Evolutionary conservation across 1,140 invertebrate genomes (phyloP).

Genomic region (Drosophila gunungcola): DNA sequence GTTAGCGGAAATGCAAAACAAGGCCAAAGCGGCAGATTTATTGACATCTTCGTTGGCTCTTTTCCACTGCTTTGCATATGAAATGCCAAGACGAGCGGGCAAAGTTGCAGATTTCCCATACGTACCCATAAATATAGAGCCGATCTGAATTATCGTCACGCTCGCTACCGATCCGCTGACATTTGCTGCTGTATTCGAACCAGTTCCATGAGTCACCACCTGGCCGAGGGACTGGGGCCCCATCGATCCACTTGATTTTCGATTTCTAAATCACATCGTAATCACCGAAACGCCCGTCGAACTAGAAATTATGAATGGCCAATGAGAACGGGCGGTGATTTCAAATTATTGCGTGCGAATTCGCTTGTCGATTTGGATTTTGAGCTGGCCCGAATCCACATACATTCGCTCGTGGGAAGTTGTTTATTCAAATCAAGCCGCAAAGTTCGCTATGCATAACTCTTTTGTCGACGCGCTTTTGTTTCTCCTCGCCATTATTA

Average conservation of each 20-base stretch:
- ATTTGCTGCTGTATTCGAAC: conserved; percentile 16
- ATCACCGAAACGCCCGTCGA: conserved; percentile 43
- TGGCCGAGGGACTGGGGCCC: background rate
- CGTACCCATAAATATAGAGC: conserved; percentile 51
- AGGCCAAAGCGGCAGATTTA: conserved; percentile 80
- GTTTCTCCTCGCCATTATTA: conserved; percentile 52
- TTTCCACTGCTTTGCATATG: conserved; percentile 74
- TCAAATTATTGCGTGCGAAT: conserved; percentile 62
- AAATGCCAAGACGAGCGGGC: conserved; percentile 49
- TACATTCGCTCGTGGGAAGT: conserved; percentile 62
- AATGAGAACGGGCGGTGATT: conserved; percentile 29
- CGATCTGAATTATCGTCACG: conserved; percentile 75
- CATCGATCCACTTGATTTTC: conserved; percentile 37
- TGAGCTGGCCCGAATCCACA: conserved; percentile 8
- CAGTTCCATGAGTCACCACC: conserved; percentile 53
- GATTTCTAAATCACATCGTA: conserved; percentile 62
- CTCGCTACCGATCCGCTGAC: conserved; percentile 33
- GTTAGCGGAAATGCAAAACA: conserved; percentile 82
- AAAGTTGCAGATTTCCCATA: conserved; percentile 51
- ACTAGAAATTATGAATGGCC: conserved; percentile 80
- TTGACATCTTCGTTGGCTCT: conserved; percentile 78
- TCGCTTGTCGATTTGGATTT: conserved; percentile 11
- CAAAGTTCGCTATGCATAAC: conserved; percentile 67
- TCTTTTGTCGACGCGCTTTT: conserved; percentile 56
- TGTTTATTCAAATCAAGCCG: conserved; percentile 73